Evolutionary conservation across 2,888 invertebrate genomes (phyloP).

Genomic region (Ceraclea dissimilis): DNA sequence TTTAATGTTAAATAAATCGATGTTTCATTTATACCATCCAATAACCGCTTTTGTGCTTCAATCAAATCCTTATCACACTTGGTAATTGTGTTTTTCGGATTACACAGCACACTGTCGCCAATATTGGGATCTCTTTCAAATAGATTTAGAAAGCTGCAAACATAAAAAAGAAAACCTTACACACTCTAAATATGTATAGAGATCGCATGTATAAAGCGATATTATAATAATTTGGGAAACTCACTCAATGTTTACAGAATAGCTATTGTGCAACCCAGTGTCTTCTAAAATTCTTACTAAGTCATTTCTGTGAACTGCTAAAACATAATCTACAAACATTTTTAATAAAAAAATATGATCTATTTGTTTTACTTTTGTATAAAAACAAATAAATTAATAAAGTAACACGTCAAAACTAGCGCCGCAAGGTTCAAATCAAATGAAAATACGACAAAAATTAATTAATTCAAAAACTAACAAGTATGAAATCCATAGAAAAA

Average conservation of each 20-base stretch:
- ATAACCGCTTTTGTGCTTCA: constrained; percentile 51
- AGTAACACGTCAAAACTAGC: too few relatives aligned
- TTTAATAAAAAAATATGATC: background rate
- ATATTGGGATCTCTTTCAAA: constrained; percentile 61
- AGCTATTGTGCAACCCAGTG: constrained; percentile 12
- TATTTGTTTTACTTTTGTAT: too few relatives aligned
- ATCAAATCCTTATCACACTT: constrained; percentile 56
- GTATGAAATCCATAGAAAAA: background rate
- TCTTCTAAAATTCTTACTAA: constrained; percentile 17
- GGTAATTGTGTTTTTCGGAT: constrained; percentile 54
- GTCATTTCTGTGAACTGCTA: constrained; percentile 14
- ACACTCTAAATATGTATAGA: background rate
- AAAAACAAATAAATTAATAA: too few relatives aligned
- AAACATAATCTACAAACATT: constrained; percentile 20
- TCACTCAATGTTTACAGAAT: constrained; percentile 16
- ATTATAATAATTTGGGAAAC: background rate
- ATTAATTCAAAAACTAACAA: background rate
- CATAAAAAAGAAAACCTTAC: constrained; percentile 22
- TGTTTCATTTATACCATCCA: constrained; percentile 37
- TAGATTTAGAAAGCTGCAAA: constrained; percentile 59
- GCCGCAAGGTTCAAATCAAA: too few relatives aligned
- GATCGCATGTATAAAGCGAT: background rate
- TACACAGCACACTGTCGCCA: constrained; percentile 59
- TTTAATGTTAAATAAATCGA: constrained; percentile 43
- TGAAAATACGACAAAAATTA: too few relatives aligned